Conservation (phyloP, 2,113 vertebrate species). For the Nothoprocta pentlandii region DNA sequence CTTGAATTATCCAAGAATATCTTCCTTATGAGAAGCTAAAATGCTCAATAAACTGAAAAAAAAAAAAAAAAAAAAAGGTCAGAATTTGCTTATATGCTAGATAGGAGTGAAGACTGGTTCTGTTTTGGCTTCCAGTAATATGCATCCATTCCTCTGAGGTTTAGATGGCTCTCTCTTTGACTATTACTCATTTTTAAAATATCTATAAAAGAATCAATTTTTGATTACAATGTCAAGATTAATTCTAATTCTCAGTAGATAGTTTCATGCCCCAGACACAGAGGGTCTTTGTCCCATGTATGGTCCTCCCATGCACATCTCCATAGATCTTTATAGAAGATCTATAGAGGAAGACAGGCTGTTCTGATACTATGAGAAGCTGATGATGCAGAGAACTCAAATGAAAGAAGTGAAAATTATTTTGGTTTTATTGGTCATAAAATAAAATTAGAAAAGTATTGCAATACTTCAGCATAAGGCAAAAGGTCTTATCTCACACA, state of each 20-base stretch:
- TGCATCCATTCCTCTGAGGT: neutral
- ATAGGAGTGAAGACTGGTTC: neutral
- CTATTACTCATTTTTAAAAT: neutral
- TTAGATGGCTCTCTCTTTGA: neutral
- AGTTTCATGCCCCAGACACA: neutral
- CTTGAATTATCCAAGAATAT: neutral
- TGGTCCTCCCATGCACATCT: neutral
- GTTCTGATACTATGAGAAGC: neutral
- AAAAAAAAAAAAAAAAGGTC: neutral
- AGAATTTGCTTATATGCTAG: neutral
- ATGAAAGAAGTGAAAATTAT: neutral
- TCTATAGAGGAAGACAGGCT: neutral
- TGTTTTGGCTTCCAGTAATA: neutral
- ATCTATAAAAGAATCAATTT: neutral
- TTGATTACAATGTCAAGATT: neutral
- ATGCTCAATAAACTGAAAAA: neutral
- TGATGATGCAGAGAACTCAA: neutral
- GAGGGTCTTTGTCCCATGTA: accelerated
- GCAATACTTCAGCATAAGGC: neutral
- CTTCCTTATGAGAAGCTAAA: neutral
- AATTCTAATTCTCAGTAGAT: neutral
- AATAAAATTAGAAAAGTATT: neutral
- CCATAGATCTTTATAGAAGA: neutral
- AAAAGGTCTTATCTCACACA: neutral
- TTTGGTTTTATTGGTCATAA: neutral